Percentiles rank a stretch among this genome's conserved stretches.
phyloP scores from a whole-genome alignment of 2,113 vertebrate genomes.

The Sula dactylatra region DNA sequence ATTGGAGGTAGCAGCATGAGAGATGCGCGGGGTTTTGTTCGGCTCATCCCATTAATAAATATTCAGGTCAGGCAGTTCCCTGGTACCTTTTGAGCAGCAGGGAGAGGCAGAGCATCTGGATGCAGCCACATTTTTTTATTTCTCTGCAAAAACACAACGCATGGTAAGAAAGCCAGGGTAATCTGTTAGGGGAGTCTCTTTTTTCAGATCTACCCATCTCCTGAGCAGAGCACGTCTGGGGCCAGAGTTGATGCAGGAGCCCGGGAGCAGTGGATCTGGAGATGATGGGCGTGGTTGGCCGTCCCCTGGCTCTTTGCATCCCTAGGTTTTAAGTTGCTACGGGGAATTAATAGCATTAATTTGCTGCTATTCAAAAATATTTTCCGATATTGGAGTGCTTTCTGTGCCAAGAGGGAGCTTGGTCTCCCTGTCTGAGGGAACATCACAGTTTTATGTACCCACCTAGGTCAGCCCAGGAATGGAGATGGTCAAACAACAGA shows the following conservation, averaged over 20 bases:
- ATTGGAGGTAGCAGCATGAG: background rate
- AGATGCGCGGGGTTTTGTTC: background rate
- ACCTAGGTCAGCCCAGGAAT: background rate
- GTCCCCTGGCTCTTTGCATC: background rate
- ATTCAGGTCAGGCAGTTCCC: background rate
- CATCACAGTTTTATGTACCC: background rate
- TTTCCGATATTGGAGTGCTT: background rate
- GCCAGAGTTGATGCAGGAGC: background rate
- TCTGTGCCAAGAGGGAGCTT: background rate
- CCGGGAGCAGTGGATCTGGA: background rate
- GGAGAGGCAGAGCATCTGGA: background rate
- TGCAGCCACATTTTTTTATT: background rate
- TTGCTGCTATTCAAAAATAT: too few relatives aligned
- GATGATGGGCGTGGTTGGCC: fast-evolving
- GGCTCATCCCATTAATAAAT: background rate
- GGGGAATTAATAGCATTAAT: too few relatives aligned
- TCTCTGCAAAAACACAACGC: background rate
- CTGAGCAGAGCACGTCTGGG: background rate
- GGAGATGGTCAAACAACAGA: background rate
- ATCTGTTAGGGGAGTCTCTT: fast-evolving
- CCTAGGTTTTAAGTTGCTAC: background rate
- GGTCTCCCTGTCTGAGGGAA: background rate
- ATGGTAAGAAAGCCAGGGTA: background rate
- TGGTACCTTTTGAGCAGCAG: background rate
- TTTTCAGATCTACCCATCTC: background rate